Base-by-base conservation (phyloP, 2,888 invertebrate genomes). In the Sminthurinus aureus region DNA sequence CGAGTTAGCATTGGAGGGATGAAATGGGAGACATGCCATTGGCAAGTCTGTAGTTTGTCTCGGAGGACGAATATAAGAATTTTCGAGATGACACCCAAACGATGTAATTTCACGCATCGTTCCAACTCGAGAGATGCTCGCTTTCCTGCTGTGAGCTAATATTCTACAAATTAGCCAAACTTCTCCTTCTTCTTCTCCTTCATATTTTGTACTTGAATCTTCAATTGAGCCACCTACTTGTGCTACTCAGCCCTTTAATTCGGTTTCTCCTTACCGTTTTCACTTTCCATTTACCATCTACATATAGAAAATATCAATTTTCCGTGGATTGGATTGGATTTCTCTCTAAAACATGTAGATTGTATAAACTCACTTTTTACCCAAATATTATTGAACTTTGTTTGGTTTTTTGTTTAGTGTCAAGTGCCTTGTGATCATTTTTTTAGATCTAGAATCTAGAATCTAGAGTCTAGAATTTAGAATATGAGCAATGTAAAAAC, bases 21-120 rank as follows among this genome's bases (percentile, higher is more conserved):
- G 58, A 58, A 58, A 58, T 64, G n/a, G 9, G 64, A 64, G n/a
- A 9, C 2, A 22, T n/a, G 69, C 18, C 22, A 58, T 58, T 58
- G 15, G 20, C 71, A 24, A 51, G 80, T 58, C 80, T 71, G 51
- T 80, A 80, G 80, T 80, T 9, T 51, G 71, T 80, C 80, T 80
- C 83, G 11, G 78, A 83, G 78, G 79, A 79, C 73, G 64, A 79
- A 79, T 78, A 69, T 20, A 24, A 83, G 80, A 81, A 77, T 80
- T 38, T 38, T 38, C 80, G 79, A 84, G 84, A 84, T 84, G 84
- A 84, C 84, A 84, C 84, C 84, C 80, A 84, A 82, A 83, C 82
- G 83, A 84, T 84, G 84, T 78, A 84, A 84, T 84, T 84, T 84
- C 84, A 84, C 84, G 84, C 76, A 73, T 83, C 77, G 83, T 58